phyloP scores from a whole-genome alignment of 2,113 vertebrate species.

The Diphyllodes magnificus region DNA sequence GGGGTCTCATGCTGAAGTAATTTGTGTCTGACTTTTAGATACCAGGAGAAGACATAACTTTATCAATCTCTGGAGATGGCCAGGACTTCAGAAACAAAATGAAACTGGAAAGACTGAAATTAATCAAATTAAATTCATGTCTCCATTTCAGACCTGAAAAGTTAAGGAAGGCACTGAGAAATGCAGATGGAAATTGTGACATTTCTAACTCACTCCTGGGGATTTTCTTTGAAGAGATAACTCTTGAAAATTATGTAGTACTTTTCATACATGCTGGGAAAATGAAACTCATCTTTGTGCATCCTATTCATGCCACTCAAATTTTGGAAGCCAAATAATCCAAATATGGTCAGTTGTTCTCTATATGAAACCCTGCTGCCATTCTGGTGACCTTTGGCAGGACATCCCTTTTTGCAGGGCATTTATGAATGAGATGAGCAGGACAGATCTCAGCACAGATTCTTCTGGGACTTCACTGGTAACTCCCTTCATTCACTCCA shows the following conservation, averaged over 20 bases:
- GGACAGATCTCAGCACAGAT: background rate
- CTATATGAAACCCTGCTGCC: background rate
- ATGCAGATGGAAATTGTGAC: background rate
- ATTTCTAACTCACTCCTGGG: background rate
- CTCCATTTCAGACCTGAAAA: background rate
- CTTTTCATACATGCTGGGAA: background rate
- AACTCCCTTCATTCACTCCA: background rate
- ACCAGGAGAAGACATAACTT: background rate
- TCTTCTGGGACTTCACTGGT: background rate
- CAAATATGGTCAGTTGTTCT: background rate
- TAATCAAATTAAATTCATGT: background rate
- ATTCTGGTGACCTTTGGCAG: background rate
- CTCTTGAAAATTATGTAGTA: background rate
- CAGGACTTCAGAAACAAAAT: background rate
- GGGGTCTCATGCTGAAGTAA: background rate
- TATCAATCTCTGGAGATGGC: background rate
- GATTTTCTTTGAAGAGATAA: background rate
- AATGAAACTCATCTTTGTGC: background rate
- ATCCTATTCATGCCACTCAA: background rate
- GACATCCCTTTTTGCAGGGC: background rate
- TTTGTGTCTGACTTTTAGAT: background rate
- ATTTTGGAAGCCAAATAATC: background rate
- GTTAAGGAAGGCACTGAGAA: background rate
- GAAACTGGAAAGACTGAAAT: background rate
- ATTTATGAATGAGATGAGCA: background rate